Base-by-base conservation (phyloP, 1,140 invertebrate species). In the Ditylenchus dipsaci region DNA sequence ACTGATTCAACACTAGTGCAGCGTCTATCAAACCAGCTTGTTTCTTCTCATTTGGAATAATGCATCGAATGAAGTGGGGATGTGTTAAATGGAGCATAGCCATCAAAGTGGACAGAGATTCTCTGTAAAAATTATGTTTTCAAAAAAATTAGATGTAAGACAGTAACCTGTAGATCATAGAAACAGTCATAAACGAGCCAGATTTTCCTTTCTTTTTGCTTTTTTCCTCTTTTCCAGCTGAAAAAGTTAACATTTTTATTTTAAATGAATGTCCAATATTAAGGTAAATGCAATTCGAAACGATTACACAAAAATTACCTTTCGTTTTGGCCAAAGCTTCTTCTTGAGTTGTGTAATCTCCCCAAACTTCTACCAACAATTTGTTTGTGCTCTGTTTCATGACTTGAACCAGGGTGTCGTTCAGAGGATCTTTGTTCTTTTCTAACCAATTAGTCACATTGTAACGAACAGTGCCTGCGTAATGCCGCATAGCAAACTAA, bases 381-480 rank as follows among this genome's bases (percentile, higher is more conserved):
- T 45, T 70, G 64, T 82, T 82, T 38, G 33, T 11, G 11, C 33
- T 38, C 11, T 38, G 33, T 11, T 38, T 38, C 33, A 38, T 38
- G 3, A 38, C 33, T 7, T 53, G 45, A 23, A 80, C 81, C 27
- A 83, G 70, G 72, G 92, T 95, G 88, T 97, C 94, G 88, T 97
- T 97, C 84, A 97, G 87, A 79, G 95, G 95, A 87, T 97, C 94
- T 89, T 97, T 97, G 89, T 97, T 97, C 91, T 97, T 97, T 86
- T 97, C 94, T 83, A 97, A 88, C 94, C 94, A 97, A 79, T 92
- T 92, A 80, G 90, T 91, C 85, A 96, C 92, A 87, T 95, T 97
- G 88, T 97, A 97, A 67, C 92, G 90, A 84, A 82, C 94, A 64
- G 23, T 65, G 7, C 26, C 57, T 26, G 63, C 3, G n/a, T n/a